Percentiles rank a stretch among this genome's conserved stretches.
Conservation (phyloP, 2,113 vertebrate species). For the Agelaius tricolor region DNA sequence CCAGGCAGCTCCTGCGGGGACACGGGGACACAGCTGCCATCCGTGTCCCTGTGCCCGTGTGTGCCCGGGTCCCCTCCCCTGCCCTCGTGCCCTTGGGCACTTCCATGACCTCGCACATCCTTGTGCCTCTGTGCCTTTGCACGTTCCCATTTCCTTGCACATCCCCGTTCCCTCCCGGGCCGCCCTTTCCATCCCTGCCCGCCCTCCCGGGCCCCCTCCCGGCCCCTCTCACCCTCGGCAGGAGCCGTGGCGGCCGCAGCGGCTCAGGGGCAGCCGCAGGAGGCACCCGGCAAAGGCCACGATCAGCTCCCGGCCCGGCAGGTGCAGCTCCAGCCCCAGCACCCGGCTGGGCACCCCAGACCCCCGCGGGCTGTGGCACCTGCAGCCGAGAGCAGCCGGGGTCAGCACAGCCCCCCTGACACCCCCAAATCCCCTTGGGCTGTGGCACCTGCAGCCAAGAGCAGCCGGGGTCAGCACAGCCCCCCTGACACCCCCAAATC, state of each 20-base stretch:
- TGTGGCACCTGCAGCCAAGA: too few species aligned
- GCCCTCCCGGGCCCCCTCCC: too few species aligned
- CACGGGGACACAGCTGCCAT: not conserved
- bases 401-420: not conserved
- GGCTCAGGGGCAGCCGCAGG: slow-evolving; percentile 2
- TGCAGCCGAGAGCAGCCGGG: not conserved
- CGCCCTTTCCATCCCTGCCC: too few species aligned
- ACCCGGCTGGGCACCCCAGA: not conserved
- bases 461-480: too few species aligned
- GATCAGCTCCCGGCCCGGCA: not conserved
- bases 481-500: too few species aligned
- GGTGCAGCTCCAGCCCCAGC: slow-evolving; percentile 47
- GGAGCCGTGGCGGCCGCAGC: not conserved
- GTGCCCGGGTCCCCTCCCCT: not conserved
- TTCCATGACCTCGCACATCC: rapidly evolving
- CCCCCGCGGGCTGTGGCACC: not conserved
- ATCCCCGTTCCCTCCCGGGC: too few species aligned
- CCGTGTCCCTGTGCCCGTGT: rapidly evolving
- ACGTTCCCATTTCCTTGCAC: not conserved
- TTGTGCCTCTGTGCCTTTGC: too few species aligned
- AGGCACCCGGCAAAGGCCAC: slow-evolving; percentile 29
- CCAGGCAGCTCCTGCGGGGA: slow-evolving; percentile 42
- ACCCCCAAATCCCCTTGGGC: too few species aligned
- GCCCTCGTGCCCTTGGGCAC: not conserved
- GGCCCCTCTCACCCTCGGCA: slow-evolving; percentile 43